Evolutionary conservation across 2,888 invertebrate genomes (phyloP), one percentile per base, ranked within the genome.

Genomic region (Sturmia bella): DNA sequence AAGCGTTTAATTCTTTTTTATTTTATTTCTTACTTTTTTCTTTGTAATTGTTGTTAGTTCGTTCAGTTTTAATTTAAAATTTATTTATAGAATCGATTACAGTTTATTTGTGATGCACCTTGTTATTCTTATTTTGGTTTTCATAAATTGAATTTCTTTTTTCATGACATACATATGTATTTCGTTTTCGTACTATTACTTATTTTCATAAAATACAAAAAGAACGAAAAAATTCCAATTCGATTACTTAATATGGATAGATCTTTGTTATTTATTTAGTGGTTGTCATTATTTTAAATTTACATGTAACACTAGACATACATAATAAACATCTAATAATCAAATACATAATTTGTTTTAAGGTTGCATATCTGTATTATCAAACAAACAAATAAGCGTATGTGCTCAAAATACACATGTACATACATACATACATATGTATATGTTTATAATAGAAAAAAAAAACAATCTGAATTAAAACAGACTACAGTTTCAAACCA

Each of bases 271-370:
- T 66, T 56, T 39, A 21, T 79, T 72, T 74, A 69, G n/a, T 59
- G 61, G 45, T 81, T 45, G 19, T 48, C 66, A 12, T 56, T 54
- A 0, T 54, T 15, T 15, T 63, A 68, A 77, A 77, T 63, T 72
- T 81, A 81, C 72, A 76, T 69, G 54, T 81, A 66, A 80, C 80
- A 69, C 57, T 77, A 77, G 77, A 82, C 76, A 80, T 76, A 72
- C 64, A 77, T 73, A 69, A 61, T 50, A 61, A 76, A 63, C 70
- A 77, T 77, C 27, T 61, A 54, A 32, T 70, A 63, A 72, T 41
- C 57, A 77, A 63, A 66, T 57, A 66, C 66, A 9, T 32, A 32
- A 32, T 41, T 61, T 43, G 21, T 68, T n/a, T 61, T 27, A 66
- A 39, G 37, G 43, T 13, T 52, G 15, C 41, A 15, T 39, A 57